phyloP scores from a whole-genome alignment of 2,113 vertebrate species.

The rat (Rattus norvegicus) region GRCr8 NC_086028.1:36036001-36036500 shows the following conservation, averaged over 20 bases:
- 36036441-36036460: neutral
- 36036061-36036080: slow-evolving; percentile 98
- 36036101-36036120: slow-evolving; percentile 28
- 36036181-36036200: neutral
- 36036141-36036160: neutral
- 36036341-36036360: neutral
- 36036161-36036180: slow-evolving; percentile 8
- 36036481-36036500: slow-evolving; percentile 27
- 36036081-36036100: slow-evolving; percentile 88
- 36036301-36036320: neutral
- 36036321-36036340: neutral
- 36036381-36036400: neutral
- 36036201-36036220: neutral
- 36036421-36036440: neutral
- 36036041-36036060: slow-evolving; percentile 99
- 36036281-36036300: neutral
- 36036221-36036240: slow-evolving; percentile 27
- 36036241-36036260: neutral
- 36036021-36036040: slow-evolving; percentile 98
- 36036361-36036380: neutral
- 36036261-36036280: slow-evolving; percentile 5
- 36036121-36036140: neutral
- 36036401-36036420: neutral
- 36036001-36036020: slow-evolving; percentile 86
- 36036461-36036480: neutral